Evolutionary conservation across 2,888 invertebrate species (phyloP), one percentile per base, ranked within the genome.

Genomic region (Dioctria linearis): DNA sequence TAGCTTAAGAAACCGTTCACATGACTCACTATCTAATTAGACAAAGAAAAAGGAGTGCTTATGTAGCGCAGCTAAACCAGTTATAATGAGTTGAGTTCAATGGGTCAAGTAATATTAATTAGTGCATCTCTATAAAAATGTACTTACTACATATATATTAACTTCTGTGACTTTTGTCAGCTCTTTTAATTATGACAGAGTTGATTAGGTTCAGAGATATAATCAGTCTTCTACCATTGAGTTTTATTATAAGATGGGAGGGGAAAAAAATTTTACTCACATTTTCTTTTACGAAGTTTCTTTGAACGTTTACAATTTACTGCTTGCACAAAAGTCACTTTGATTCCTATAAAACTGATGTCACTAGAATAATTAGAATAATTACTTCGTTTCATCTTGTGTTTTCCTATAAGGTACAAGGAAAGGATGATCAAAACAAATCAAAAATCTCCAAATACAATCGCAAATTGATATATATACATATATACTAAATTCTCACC

Each of bases 331-430:
- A 73, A 73, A 2, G 42, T 73, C 25, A 73, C 59, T 59, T 73
- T 73, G 11, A 73, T 11, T 5, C 59, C 57, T 13, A 73, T 73
- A 37, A 73, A 73, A n/a, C 43, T 73, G n/a, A 73, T 57, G 43
- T 73, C 59, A n/a, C 51, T 57, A 13, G 59, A 39, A 42, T 57
- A 73, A 5, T 73, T 57, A 13, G 59, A 39, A 42, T 57, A 73
- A 5, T 73, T 73, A 40, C 57, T 73, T 13, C 57, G 43, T 51
- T 73, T 73, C 73, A 73, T 73, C n/a, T 54, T 54, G 4, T 54
- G 11, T 11, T 54, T n/a, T 54, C n/a, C 54, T 54, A 11, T 25
- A 25, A 25, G 25, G 25, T 25, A 25, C 25, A 25, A 25, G 25
- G 46, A 54, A 54, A 8, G 11, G 54, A 11, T 54, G 11, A 8